These are phyloP conservation scores for Leptinotarsa tumamoca DNA, from an alignment of 2,888 invertebrate genomes.

Conservation along the genomic window DNA sequence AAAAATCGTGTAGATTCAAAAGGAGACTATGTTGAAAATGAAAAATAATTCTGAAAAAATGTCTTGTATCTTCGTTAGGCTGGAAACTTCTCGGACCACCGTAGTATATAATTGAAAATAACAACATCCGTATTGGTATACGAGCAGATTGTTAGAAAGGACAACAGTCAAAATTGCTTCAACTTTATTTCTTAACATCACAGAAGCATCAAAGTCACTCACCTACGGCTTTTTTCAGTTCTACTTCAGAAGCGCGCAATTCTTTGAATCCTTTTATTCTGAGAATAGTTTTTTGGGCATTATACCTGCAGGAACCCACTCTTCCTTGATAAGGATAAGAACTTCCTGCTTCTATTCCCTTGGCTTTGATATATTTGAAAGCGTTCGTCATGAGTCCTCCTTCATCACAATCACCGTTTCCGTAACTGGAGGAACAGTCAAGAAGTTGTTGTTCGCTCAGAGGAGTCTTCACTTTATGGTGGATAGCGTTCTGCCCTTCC, in stretches of 20 bases:
- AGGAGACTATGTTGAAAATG: too few relatives aligned
- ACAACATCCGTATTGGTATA: too few relatives aligned
- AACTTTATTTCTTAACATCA: too few relatives aligned
- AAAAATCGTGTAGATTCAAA: too few relatives aligned
- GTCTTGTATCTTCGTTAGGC: too few relatives aligned
- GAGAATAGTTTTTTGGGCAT: not conserved
- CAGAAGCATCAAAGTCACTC: not conserved
- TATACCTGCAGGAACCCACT: constrained; percentile 36
- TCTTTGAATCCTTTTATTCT: constrained; percentile 2
- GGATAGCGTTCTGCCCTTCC: constrained; percentile 68
- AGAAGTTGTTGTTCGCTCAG: constrained; percentile 70
- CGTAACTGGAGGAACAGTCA: constrained; percentile 67
- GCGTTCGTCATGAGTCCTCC: constrained; percentile 69
- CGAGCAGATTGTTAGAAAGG: too few relatives aligned
- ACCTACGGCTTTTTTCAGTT: constrained; percentile 23
- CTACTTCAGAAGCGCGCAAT: not conserved
- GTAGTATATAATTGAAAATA: too few relatives aligned
- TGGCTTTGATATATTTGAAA: constrained; percentile 65
- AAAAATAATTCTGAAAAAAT: too few relatives aligned
- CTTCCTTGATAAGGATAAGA: constrained; percentile 67
- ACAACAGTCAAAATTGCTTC: too few relatives aligned
- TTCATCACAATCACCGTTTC: constrained; percentile 67
- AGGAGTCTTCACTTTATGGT: constrained; percentile 66
- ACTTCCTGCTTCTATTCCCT: constrained; percentile 69
- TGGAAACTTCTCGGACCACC: too few relatives aligned